phyloP scores from a whole-genome alignment of 2,888 invertebrate species.

The Bedellia somnulentella region DNA sequence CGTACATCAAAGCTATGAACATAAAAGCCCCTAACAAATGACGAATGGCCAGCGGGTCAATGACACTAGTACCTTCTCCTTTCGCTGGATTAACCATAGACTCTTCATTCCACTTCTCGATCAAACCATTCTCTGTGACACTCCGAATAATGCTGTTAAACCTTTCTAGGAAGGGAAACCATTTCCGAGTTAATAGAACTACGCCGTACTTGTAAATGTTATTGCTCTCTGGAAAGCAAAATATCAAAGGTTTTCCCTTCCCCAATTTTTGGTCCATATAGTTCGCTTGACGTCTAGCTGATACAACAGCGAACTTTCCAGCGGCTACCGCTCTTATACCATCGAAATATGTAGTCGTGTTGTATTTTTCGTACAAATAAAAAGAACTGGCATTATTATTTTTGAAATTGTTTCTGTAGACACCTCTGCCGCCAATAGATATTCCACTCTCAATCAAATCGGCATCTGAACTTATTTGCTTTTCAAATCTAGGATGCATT shows the following conservation, averaged over 20 bases:
- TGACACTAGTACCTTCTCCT: conserved; percentile 23
- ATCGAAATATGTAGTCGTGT: conserved; percentile 36
- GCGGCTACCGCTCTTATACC: conserved; percentile 38
- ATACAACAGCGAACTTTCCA: conserved; percentile 44
- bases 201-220: conserved; percentile 54
- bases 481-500: conserved; percentile 54
- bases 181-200: conserved; percentile 41
- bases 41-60: conserved; percentile 34
- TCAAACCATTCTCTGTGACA: conserved; percentile 48
- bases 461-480: conserved; percentile 45
- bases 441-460: conserved; percentile 45
- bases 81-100: conserved; percentile 27
- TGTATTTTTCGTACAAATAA: conserved; percentile 53
- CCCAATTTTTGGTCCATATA: conserved; percentile 47
- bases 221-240: conserved; percentile 44
- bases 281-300: conserved; percentile 43
- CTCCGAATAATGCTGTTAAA: conserved; percentile 48
- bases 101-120: conserved; percentile 51
- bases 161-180: conserved; percentile 45
- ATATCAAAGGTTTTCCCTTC: conserved; percentile 37
- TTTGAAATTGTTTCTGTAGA: conserved; percentile 52
- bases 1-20: conserved; percentile 44
- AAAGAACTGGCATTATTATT: conserved; percentile 44
- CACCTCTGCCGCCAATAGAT: conserved; percentile 46
- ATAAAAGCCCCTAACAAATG: conserved; percentile 52